A percentile compares a stretch with the other conserved stretches of the same genome.
Evolutionary conservation across 2,113 vertebrate species (phyloP).

Genomic region (Cynoglossus semilaevis): DNA sequence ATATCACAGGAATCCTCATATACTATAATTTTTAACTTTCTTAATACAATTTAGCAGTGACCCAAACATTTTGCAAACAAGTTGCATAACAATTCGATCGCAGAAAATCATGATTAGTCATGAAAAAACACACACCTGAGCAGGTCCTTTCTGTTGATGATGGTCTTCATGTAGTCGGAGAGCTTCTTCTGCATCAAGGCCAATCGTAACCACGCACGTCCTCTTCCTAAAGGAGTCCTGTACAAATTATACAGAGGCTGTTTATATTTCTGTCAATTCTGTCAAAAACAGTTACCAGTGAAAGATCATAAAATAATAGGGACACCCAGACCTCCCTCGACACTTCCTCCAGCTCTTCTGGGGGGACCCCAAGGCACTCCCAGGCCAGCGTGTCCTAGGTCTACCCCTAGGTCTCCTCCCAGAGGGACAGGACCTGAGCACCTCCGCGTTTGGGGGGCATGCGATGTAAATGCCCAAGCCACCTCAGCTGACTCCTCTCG

Average conservation of each 20-base stretch:
- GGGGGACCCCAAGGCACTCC: too few species aligned
- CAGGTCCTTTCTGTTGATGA: constrained; percentile 98
- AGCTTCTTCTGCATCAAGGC: constrained; percentile 99
- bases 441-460: constrained; percentile 67
- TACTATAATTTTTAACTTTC: too few species aligned
- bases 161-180: constrained; percentile 98
- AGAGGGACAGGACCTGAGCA: too few species aligned
- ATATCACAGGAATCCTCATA: too few species aligned
- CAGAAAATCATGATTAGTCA: not conserved
- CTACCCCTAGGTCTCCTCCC: too few species aligned
- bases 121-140: constrained; percentile 80
- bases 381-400: too few species aligned
- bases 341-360: too few species aligned
- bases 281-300: not conserved
- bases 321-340: constrained; percentile 24
- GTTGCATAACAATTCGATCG: too few species aligned
- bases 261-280: not conserved
- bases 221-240: constrained; percentile 94
- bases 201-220: constrained; percentile 94
- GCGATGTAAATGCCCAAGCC: too few species aligned
- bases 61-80: too few species aligned
- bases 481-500: too few species aligned
- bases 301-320: not conserved
- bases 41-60: too few species aligned
- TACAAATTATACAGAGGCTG: constrained; percentile 8